Percentiles rank a stretch among this genome's conserved stretches.
Evolutionary conservation across 2,888 invertebrate species (phyloP).

Genomic region (Branchipolynoe longqiensis): DNA sequence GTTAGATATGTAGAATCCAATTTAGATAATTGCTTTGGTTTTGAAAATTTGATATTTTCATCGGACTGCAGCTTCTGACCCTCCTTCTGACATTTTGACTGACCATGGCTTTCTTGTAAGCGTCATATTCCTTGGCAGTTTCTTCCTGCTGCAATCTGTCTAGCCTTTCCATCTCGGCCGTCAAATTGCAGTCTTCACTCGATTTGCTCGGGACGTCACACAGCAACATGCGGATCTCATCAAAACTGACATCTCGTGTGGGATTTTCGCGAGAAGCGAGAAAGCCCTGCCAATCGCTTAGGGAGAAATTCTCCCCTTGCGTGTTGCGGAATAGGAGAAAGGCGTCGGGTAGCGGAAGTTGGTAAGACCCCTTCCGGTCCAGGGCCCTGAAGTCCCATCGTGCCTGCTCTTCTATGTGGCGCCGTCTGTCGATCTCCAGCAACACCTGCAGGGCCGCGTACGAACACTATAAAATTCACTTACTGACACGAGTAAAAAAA

Average conservation of each 20-base stretch:
- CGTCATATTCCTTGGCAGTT: constrained; percentile 14
- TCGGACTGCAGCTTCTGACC: too few species aligned
- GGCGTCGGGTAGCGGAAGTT: constrained; percentile 74
- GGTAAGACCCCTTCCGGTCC: constrained; percentile 67
- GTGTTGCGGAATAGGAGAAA: constrained; percentile 75
- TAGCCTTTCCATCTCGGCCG: not conserved
- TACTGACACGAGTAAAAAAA: too few species aligned
- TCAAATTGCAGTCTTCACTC: not conserved
- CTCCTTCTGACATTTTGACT: too few species aligned
- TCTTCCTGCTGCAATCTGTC: not conserved
- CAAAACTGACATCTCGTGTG: constrained; percentile 73
- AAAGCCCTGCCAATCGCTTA: constrained; percentile 75
- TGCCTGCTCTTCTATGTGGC: constrained; percentile 73
- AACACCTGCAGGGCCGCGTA: constrained; percentile 61
- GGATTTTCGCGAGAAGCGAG: constrained; percentile 68
- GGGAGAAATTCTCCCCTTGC: constrained; percentile 76
- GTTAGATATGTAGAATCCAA: too few species aligned
- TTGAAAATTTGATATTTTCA: too few species aligned
- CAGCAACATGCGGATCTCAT: constrained; percentile 76
- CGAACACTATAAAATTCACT: too few species aligned
- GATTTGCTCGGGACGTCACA: constrained; percentile 69
- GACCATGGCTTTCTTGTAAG: constrained; percentile 35
- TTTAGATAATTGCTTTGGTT: too few species aligned
- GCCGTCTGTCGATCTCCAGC: constrained; percentile 73
- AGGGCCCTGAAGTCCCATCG: constrained; percentile 76